Percentiles rank a stretch among this genome's conserved stretches.
phyloP scores from a whole-genome alignment of 2,113 vertebrate genomes.

The Nothobranchius kuhntae region DNA sequence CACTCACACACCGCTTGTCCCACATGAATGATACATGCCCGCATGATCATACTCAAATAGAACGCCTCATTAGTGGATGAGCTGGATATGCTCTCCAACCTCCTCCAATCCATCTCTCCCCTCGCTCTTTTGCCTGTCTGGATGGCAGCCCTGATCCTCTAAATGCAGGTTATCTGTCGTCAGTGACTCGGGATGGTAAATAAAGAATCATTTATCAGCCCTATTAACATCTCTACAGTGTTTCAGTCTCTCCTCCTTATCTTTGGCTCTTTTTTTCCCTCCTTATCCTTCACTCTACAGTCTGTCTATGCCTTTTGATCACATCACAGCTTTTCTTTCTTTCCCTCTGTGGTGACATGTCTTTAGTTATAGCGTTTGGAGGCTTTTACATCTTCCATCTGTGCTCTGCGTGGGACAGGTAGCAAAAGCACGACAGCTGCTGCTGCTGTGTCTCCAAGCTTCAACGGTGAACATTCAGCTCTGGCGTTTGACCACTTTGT shows the following conservation, averaged over 20 bases:
- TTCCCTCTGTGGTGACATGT: constrained; percentile 21
- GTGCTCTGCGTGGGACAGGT: constrained; percentile 29
- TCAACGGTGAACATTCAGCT: background rate
- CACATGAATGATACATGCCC: constrained; percentile 64
- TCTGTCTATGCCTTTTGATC: constrained; percentile 44
- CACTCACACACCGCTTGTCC: constrained; percentile 45
- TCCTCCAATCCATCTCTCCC: constrained; percentile 38
- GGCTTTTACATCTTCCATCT: constrained; percentile 31
- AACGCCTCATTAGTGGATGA: constrained; percentile 68
- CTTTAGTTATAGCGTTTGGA: constrained; percentile 15
- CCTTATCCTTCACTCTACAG: constrained; percentile 36
- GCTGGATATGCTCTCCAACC: constrained; percentile 65
- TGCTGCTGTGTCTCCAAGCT: constrained; percentile 6
- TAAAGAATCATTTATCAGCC: constrained; percentile 69
- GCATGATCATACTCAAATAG: constrained; percentile 61
- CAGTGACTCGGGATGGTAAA: constrained; percentile 65
- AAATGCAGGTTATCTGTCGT: constrained; percentile 75
- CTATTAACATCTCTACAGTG: constrained; percentile 49
- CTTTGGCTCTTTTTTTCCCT: constrained; percentile 29
- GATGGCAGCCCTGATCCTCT: constrained; percentile 64
- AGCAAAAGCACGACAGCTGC: constrained; percentile 6
- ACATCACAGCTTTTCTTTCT: background rate
- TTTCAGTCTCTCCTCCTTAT: constrained; percentile 43
- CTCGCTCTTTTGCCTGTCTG: constrained; percentile 47
- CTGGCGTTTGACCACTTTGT: constrained; percentile 42